Evolutionary conservation across 2,797 vertebrate genomes (phyloP), one percentile per base, ranked within the genome.

Genomic region (Acanthiza pusilla): DNA sequence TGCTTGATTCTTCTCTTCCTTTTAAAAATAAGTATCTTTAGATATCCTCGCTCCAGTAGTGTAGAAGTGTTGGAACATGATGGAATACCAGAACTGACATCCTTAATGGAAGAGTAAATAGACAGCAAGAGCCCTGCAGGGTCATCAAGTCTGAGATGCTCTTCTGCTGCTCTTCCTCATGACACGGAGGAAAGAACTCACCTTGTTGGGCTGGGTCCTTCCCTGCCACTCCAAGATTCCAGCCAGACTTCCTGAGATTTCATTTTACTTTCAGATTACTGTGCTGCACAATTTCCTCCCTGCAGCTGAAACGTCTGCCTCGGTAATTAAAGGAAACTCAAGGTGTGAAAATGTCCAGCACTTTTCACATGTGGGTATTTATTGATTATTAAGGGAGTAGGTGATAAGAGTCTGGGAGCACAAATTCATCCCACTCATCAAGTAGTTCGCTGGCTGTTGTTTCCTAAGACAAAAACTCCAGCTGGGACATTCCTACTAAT

Each of bases 1-100:
- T 74, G 71, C 76, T 93, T 67, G 89, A 90, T 86, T 86, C 73
- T 89, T 78, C 62, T 94, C 40, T 92, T 88, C 89, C 91, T 91
- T 92, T 91, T 22, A 94, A 96, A 96, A 96, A 95, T 93, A 96
- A 67, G 9, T 10, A 53, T 86, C 67, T 96, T 68, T 93, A 95
- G 43, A 76, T 81, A 73, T 25, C 62, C 58, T 95, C 71, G 42
- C 32, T 82, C 45, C 80, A 60, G 76, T 32, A 63, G 48, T 11
- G 66, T 9, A 29, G 55, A 91, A 75, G 48, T 67, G 73, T 11
- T 86, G 76, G 87, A 73, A 67, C 19, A 71, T 0, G 34, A 55
- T 50, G 73, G 74, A 75, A 95, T 92, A 76, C 3, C 73, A 81
- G 66, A 88, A 72, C 13, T 76, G 48, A 45, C 30, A 40, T 43